phyloP scores from a whole-genome alignment of 2,888 invertebrate genomes.

The Watsonalla binaria region DNA sequence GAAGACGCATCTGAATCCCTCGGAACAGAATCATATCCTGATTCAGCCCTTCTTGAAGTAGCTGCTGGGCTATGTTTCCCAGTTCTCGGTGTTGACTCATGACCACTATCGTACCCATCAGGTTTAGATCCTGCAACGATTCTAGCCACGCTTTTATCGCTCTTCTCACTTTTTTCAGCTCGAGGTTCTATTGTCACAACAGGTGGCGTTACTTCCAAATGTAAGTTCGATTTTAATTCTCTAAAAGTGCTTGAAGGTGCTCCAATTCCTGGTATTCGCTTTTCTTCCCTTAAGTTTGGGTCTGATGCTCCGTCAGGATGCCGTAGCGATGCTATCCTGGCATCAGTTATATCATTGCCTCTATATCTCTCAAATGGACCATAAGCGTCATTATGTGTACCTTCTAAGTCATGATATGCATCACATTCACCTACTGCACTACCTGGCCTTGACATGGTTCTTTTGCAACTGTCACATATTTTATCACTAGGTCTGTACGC shows the following conservation, averaged over 20 bases:
- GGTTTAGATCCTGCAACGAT: slow-evolving; percentile 82
- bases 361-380: slow-evolving; percentile 83
- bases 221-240: slow-evolving; percentile 73
- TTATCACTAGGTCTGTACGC: slow-evolving; percentile 86
- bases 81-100: slow-evolving; percentile 89
- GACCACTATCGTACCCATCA: slow-evolving; percentile 90
- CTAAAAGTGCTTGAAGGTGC: slow-evolving; percentile 80
- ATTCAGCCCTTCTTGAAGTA: slow-evolving; percentile 89
- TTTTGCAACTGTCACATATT: slow-evolving; percentile 87
- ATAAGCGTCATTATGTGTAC: slow-evolving; percentile 67
- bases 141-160: slow-evolving; percentile 81
- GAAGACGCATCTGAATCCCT: slow-evolving; percentile 93
- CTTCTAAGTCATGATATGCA: slow-evolving; percentile 77
- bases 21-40: slow-evolving; percentile 94
- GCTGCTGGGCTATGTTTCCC: slow-evolving; percentile 89
- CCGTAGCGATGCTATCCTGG: slow-evolving; percentile 84
- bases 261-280: slow-evolving; percentile 81
- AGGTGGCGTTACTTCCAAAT: slow-evolving; percentile 73
- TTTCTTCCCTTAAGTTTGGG: slow-evolving; percentile 89
- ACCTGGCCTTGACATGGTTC: slow-evolving; percentile 83
- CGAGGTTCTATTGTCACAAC: slow-evolving; percentile 79
- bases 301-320: slow-evolving; percentile 97
- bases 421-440: slow-evolving; percentile 83
- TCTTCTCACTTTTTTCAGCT: slow-evolving; percentile 80
- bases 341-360: slow-evolving; percentile 71